phyloP scores from a whole-genome alignment of 1,140 invertebrate genomes.

The Penaeus chinensis region DNA sequence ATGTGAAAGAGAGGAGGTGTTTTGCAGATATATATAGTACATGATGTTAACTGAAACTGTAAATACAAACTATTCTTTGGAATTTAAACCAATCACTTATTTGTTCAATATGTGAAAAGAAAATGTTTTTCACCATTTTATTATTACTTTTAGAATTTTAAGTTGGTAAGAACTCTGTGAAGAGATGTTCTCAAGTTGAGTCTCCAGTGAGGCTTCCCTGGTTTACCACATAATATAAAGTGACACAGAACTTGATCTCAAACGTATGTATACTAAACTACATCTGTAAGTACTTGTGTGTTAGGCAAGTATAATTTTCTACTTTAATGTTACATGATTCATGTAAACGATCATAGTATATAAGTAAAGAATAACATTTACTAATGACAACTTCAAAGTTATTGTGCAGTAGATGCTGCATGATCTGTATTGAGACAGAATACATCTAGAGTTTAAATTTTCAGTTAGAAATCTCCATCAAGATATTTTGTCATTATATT shows the following conservation, averaged over 20 bases:
- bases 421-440: no score
- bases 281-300: constrained; percentile 26
- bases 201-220: constrained; percentile 5
- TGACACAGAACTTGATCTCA: constrained; percentile 43
- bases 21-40: constrained; percentile 13
- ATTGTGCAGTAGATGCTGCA: no score
- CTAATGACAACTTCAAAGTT: no score
- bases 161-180: no score
- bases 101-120: no score
- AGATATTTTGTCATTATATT: constrained; percentile 6
- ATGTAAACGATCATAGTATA: neutral
- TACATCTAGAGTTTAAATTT: no score
- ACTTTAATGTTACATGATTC: constrained; percentile 22
- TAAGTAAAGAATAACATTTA: no score
- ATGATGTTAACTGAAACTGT: constrained; percentile 21
- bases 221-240: constrained; percentile 10
- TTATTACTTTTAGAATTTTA: no score
- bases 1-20: neutral
- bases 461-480: no score
- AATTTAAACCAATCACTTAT: neutral
- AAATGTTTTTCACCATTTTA: no score
- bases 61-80: constrained; percentile 12
- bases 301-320: constrained; percentile 20
- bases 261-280: constrained; percentile 33
- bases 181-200: no score